These are phyloP conservation scores for Cottoperca gobio DNA, from an alignment of 2,797 vertebrate species.

Conservation along the genomic window DNA sequence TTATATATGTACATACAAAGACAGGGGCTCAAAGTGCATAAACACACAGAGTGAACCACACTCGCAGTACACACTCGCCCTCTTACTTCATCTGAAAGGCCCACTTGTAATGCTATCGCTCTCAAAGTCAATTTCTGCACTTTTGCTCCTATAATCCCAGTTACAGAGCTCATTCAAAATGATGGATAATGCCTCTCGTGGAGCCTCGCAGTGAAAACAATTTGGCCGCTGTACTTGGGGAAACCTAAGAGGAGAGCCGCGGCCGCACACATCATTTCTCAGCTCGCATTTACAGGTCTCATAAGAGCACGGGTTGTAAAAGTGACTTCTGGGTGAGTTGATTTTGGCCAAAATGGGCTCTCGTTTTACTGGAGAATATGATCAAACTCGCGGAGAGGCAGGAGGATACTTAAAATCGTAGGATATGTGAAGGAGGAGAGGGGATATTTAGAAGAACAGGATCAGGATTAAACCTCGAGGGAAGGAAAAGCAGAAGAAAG, in stretches of 20 bases:
- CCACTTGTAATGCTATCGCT: slow-evolving; percentile 76
- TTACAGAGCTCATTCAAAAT: slow-evolving; percentile 78
- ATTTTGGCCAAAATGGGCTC: slow-evolving; percentile 72
- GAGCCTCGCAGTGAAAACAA: slow-evolving; percentile 70
- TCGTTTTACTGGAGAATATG: slow-evolving; percentile 44
- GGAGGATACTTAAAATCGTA: slow-evolving; percentile 24
- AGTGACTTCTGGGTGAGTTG: slow-evolving; percentile 74
- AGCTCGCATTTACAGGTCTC: slow-evolving; percentile 58
- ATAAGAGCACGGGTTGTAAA: slow-evolving; percentile 68
- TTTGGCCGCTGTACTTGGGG: slow-evolving; percentile 74
- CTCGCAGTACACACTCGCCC: slow-evolving; percentile 55
- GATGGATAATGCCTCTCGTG: slow-evolving; percentile 75
- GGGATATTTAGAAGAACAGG: background rate
- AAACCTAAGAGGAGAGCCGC: slow-evolving; percentile 68
- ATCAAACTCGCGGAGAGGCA: slow-evolving; percentile 19
- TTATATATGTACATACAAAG: slow-evolving; percentile 8
- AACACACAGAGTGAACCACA: slow-evolving; percentile 49
- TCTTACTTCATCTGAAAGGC: slow-evolving; percentile 72
- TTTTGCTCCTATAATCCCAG: slow-evolving; percentile 79
- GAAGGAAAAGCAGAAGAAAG: slow-evolving; percentile 20
- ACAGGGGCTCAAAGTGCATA: background rate
- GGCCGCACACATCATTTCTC: slow-evolving; percentile 74
- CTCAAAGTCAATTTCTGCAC: slow-evolving; percentile 77
- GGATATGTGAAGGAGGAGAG: slow-evolving; percentile 24
- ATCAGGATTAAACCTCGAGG: slow-evolving; percentile 1